Percentiles rank a stretch among this genome's conserved stretches.
phyloP scores from a whole-genome alignment of 92 coral and sea anemone species.

The Porites rus region DNA sequence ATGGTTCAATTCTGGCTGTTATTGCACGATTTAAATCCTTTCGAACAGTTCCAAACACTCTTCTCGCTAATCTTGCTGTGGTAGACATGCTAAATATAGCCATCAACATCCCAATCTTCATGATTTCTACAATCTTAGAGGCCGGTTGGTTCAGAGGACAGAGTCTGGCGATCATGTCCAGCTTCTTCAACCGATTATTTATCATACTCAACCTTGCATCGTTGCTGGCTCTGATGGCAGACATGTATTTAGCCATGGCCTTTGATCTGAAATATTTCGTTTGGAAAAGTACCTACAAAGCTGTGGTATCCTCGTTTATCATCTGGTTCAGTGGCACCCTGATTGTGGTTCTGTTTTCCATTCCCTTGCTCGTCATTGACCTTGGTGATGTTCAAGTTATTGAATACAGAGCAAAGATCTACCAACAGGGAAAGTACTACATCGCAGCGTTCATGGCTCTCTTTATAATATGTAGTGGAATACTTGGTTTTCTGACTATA shows the following conservation, averaged over 20 bases:
- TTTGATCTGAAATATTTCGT: background rate
- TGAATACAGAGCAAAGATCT: background rate
- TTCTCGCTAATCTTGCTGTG: background rate
- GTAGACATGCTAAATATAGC: background rate
- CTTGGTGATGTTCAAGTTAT: background rate
- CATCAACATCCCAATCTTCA: background rate
- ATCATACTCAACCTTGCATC: background rate
- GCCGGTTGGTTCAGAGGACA: conserved; percentile 2
- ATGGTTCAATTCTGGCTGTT: background rate
- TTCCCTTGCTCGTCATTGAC: background rate
- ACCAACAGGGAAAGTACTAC: background rate
- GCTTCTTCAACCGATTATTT: background rate
- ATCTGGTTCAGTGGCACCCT: background rate
- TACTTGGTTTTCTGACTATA: background rate
- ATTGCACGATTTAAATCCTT: background rate
- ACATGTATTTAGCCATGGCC: background rate
- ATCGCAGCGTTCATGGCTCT: background rate
- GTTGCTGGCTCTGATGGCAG: background rate
- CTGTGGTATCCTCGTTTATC: background rate
- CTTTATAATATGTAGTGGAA: background rate
- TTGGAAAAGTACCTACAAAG: background rate
- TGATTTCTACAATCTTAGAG: background rate
- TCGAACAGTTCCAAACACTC: conserved; percentile 6
- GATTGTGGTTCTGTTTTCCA: background rate
- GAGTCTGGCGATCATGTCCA: background rate